phyloP scores from a whole-genome alignment of 2,113 vertebrate genomes.

The Xerus inauris region DNA sequence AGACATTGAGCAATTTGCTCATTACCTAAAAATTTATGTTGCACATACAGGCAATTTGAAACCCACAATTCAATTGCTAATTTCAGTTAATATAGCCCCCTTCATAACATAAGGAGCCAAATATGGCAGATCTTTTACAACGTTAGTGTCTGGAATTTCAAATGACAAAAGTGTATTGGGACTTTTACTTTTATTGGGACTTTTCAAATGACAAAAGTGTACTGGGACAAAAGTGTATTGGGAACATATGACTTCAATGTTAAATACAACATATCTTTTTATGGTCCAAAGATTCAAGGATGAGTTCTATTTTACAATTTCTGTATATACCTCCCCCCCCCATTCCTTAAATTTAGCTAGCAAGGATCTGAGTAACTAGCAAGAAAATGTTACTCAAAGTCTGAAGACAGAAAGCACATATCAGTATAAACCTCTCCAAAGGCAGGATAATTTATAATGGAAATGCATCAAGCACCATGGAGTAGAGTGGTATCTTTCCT shows the following conservation, averaged over 20 bases:
- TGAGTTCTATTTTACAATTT: not conserved
- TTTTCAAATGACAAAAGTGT: too few species aligned
- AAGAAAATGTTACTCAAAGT: conserved; percentile 25
- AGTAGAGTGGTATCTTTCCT: not conserved
- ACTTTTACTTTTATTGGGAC: too few species aligned
- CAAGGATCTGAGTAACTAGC: not conserved
- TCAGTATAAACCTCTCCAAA: not conserved
- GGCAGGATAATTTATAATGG: not conserved
- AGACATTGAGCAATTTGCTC: not conserved
- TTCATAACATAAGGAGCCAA: conserved; percentile 48
- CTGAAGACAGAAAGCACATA: not conserved
- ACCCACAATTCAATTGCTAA: not conserved
- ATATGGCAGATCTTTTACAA: conserved; percentile 37
- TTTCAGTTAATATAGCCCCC: not conserved
- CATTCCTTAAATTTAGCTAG: conserved; percentile 32
- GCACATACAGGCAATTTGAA: not conserved
- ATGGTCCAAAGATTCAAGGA: conserved; percentile 19
- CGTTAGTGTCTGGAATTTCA: conserved; percentile 39
- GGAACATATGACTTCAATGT: conserved; percentile 53
- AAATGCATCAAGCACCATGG: not conserved
- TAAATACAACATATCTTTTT: conserved; percentile 51
- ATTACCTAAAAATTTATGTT: conserved; percentile 38
- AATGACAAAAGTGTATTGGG: too few species aligned
- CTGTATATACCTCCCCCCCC: not conserved
- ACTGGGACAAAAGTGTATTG: too few species aligned